Evolutionary conservation across 2,113 vertebrate genomes (phyloP).

Genomic region (Mirza zaza): DNA sequence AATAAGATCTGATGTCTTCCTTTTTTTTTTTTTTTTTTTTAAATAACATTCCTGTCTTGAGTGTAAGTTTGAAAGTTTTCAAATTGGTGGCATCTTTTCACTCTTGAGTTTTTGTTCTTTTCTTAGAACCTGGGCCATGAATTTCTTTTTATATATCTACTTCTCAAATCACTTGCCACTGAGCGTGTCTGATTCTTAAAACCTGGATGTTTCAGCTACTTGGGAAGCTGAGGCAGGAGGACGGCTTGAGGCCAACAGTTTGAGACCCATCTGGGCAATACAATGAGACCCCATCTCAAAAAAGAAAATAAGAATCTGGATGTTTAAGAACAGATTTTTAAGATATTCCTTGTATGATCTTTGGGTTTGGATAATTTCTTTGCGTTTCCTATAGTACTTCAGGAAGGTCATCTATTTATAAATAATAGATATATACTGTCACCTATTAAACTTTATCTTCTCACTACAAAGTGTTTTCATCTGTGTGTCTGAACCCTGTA

Average conservation of each 20-base stretch:
- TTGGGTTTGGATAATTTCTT: neutral
- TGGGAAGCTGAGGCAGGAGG: no score
- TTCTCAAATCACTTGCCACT: neutral
- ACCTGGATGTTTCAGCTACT: neutral
- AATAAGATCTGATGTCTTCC: neutral
- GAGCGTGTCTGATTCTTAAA: slow-evolving; percentile 2
- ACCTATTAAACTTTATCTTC: slow-evolving; percentile 24
- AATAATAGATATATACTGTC: neutral
- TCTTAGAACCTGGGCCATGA: neutral
- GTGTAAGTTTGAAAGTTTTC: slow-evolving; percentile 7
- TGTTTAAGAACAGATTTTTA: neutral
- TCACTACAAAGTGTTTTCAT: neutral
- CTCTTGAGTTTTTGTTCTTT: neutral
- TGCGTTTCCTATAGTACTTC: neutral
- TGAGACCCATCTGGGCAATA: no score
- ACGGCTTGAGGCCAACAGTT: no score
- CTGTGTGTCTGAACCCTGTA: neutral
- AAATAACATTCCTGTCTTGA: neutral
- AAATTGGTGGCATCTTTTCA: neutral
- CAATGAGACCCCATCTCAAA: no score
- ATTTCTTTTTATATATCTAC: neutral
- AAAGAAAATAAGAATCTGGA: no score
- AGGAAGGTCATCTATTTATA: neutral
- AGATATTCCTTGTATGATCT: neutral
- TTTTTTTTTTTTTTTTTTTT: neutral